phyloP scores from a whole-genome alignment of 1,140 invertebrate species.

The Leptinotarsa lineolata region DNA sequence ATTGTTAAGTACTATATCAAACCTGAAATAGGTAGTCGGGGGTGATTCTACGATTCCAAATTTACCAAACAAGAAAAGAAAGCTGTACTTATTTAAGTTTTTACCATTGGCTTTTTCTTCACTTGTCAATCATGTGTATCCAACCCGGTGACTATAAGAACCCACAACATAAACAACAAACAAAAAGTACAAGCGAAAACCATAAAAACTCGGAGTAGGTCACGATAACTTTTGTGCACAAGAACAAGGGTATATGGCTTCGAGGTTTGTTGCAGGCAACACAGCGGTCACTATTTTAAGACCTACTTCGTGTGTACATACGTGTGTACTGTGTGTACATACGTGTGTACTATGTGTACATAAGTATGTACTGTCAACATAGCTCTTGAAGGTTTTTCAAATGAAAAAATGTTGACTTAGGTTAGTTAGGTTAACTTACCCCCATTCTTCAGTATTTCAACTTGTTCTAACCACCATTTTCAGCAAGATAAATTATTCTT shows the following conservation, averaged over 20 bases:
- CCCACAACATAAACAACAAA: slow-evolving; percentile 21
- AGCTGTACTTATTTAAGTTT: background rate
- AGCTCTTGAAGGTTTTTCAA: background rate
- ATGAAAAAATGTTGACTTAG: too few relatives aligned
- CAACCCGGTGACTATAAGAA: background rate
- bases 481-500: too few relatives aligned
- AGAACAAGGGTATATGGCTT: background rate
- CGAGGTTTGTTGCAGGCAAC: background rate
- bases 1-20: too few relatives aligned
- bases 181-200: slow-evolving; percentile 9
- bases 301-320: background rate
- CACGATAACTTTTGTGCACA: background rate
- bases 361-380: background rate
- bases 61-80: too few relatives aligned
- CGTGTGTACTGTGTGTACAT: too few relatives aligned
- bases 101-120: background rate
- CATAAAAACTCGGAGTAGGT: slow-evolving; percentile 21
- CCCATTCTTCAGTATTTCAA: too few relatives aligned
- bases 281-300: background rate
- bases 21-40: too few relatives aligned
- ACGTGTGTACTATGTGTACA: too few relatives aligned
- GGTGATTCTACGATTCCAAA: too few relatives aligned
- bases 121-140: slow-evolving; percentile 22
- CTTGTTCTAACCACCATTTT: too few relatives aligned
- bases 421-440: too few relatives aligned